A percentile compares a stretch with the other conserved stretches of the same genome.
These are phyloP conservation scores for Sarcoramphus papa DNA, from an alignment of 2,797 vertebrate species.

Conservation along the genomic window DNA sequence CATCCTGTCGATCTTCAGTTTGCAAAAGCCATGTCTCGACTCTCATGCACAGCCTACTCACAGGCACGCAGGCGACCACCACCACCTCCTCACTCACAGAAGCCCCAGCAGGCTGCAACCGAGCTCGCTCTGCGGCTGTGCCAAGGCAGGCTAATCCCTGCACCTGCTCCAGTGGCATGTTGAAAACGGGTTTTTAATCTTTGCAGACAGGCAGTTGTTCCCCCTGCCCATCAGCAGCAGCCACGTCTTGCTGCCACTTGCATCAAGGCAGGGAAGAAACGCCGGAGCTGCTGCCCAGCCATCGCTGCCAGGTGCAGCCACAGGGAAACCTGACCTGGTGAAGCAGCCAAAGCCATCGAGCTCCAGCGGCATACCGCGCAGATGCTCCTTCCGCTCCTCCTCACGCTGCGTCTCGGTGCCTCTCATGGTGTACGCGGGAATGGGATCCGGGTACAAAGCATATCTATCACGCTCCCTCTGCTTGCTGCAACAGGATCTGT, in stretches of 20 bases:
- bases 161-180: background rate
- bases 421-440: background rate
- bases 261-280: background rate
- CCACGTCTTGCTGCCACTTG: background rate
- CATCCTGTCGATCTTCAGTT: fast-evolving
- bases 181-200: background rate
- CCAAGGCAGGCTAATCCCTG: background rate
- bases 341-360: background rate
- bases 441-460: fast-evolving
- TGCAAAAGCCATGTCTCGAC: fast-evolving
- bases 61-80: fast-evolving
- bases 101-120: background rate
- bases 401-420: fast-evolving
- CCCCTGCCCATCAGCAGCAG: background rate
- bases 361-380: background rate
- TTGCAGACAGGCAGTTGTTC: background rate
- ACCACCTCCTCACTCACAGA: background rate
- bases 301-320: fast-evolving
- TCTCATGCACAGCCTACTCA: background rate
- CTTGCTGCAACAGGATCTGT: background rate
- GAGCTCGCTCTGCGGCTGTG: fast-evolving
- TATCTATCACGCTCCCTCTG: background rate
- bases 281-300: background rate
- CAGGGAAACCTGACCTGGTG: background rate
- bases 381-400: background rate